phyloP scores from a whole-genome alignment of 2,113 vertebrate species.

The Gallinago jamesoni region DNA sequence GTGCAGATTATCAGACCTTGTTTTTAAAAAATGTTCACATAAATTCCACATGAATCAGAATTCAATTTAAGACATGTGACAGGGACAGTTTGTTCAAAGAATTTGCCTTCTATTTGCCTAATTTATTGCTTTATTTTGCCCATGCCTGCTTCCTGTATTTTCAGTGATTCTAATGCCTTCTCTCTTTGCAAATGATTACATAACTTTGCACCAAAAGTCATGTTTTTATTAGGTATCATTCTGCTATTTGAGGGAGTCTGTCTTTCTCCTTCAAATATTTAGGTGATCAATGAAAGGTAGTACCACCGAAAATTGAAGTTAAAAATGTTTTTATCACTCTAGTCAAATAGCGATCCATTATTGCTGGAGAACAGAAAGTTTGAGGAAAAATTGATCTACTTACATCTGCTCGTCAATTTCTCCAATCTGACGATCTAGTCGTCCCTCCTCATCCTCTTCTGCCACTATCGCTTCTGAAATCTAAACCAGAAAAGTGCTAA shows the following conservation, averaged over 20 bases:
- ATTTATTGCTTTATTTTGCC: not conserved
- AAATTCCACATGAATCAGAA: not conserved
- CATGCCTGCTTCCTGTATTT: not conserved
- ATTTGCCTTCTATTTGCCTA: not conserved
- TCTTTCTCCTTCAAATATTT: not conserved
- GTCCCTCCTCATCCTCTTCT: constrained; percentile 95
- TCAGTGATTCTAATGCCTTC: not conserved
- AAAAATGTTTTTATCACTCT: not conserved
- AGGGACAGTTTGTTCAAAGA: not conserved
- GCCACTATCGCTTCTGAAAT: constrained; percentile 97
- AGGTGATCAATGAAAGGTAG: not conserved
- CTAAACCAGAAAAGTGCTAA: constrained; percentile 50
- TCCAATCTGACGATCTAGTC: constrained; percentile 92
- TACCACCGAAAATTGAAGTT: not conserved
- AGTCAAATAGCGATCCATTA: not conserved
- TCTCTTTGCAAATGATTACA: not conserved
- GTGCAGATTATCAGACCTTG: not conserved
- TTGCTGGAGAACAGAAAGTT: constrained; percentile 25
- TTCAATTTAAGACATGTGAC: not conserved
- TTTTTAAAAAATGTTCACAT: not conserved
- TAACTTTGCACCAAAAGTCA: not conserved
- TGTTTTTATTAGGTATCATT: not conserved
- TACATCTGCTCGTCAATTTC: constrained; percentile 97
- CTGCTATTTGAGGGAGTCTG: not conserved
- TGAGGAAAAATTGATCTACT: constrained; percentile 65